Percentiles rank a stretch among this genome's conserved stretches.
These are phyloP conservation scores for Chrysogorgia sp. DNA, from an alignment of 92 coral and sea anemone species.

Conservation along the genomic window DNA sequence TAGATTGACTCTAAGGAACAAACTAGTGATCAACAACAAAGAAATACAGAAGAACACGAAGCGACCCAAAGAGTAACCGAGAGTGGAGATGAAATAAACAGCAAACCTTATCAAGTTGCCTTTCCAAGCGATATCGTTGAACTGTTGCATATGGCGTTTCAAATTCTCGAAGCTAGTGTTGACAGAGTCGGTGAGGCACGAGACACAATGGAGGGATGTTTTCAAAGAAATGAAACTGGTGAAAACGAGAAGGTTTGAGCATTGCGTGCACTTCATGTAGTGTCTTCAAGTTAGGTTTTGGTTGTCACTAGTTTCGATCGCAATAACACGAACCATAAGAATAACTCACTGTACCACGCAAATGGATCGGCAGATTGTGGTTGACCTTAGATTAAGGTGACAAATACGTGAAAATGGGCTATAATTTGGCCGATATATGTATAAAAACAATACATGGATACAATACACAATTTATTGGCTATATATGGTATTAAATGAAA, in stretches of 20 bases:
- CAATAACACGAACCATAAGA: no score
- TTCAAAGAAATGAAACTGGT: neutral
- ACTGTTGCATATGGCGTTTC: slow-evolving; percentile 24
- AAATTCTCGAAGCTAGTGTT: slow-evolving; percentile 25
- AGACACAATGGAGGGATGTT: slow-evolving; percentile 7
- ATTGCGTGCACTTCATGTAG: neutral
- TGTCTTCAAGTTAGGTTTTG: no score
- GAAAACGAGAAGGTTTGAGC: slow-evolving; percentile 7
- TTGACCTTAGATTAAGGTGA: no score
- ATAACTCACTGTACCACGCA: no score
- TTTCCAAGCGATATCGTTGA: slow-evolving; percentile 14
- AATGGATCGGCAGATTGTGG: no score
- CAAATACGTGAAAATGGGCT: no score
- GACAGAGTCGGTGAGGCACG: slow-evolving; percentile 33
- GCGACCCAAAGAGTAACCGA: neutral
- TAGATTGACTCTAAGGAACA: slow-evolving; percentile 1
- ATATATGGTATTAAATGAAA: no score
- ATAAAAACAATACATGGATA: no score
- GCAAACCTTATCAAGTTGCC: slow-evolving; percentile 6
- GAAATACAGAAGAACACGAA: neutral
- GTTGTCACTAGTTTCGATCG: no score
- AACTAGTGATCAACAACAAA: slow-evolving; percentile 4
- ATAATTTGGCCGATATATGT: no score
- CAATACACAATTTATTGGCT: no score
- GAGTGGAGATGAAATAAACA: neutral